Conservation (phyloP, 2,888 invertebrate species). For the Spatulosminthurus flaviceps region DNA sequence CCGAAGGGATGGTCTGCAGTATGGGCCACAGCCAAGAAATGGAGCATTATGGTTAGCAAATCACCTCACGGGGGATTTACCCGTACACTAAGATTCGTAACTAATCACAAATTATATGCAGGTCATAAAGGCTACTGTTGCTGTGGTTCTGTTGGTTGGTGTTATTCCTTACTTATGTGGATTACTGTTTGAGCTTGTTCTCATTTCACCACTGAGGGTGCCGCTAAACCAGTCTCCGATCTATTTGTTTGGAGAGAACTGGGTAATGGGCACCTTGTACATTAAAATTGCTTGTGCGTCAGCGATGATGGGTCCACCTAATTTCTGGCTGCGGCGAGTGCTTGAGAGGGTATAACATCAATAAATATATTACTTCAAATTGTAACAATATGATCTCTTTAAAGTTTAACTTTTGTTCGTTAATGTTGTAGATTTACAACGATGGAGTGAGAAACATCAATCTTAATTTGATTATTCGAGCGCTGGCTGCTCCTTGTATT, state of each 20-base stretch:
- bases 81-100: too few relatives aligned
- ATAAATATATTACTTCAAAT: background rate
- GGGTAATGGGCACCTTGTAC: conserved; percentile 97
- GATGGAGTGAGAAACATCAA: conserved; percentile 94
- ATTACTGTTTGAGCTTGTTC: conserved; percentile 86
- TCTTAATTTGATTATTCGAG: conserved; percentile 82
- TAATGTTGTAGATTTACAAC: conserved; percentile 77
- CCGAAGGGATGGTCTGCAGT: conserved; percentile 72
- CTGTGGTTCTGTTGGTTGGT: conserved; percentile 77
- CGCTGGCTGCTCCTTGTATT: conserved; percentile 89
- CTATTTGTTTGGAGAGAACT: conserved; percentile 70
- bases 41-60: conserved; percentile 62
- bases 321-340: conserved; percentile 90
- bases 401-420: too few relatives aligned
- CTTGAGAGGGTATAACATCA: conserved; percentile 76
- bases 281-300: conserved; percentile 97
- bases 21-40: conserved; percentile 57
- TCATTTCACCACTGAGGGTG: conserved; percentile 91
- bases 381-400: too few relatives aligned
- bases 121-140: conserved; percentile 79
- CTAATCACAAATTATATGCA: too few relatives aligned
- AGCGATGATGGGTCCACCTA: conserved; percentile 95
- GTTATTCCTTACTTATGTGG: conserved; percentile 93
- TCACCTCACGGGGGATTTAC: too few relatives aligned
- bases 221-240: conserved; percentile 87